Conservation (phyloP, 2,888 invertebrate genomes). For the Coenonympha glycerion region DNA sequence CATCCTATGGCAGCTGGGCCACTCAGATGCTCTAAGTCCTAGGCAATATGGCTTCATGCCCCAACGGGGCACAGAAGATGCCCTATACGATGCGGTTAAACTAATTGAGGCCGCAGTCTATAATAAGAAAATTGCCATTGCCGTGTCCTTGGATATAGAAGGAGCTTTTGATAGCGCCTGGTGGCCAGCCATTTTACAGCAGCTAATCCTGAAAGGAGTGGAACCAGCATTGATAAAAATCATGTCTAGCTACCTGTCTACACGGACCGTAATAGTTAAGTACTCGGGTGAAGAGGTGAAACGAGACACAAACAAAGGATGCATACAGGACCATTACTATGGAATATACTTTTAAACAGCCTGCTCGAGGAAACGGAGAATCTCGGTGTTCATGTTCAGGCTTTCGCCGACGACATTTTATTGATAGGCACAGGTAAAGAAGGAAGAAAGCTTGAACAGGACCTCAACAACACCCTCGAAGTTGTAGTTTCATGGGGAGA, state of each 20-base stretch:
- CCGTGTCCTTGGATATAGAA: no score
- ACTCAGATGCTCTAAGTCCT: neutral
- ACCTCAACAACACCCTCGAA: no score
- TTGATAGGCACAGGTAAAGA: neutral
- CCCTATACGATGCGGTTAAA: neutral
- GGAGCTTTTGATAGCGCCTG: no score
- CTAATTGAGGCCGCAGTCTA: neutral
- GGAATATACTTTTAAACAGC: neutral
- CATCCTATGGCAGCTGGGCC: no score
- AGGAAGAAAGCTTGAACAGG: no score
- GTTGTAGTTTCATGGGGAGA: neutral
- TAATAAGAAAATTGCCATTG: neutral
- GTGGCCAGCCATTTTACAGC: constrained; percentile 49
- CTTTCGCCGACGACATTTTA: neutral
- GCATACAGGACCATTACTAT: constrained; percentile 5
- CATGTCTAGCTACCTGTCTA: neutral
- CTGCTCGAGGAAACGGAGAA: no score
- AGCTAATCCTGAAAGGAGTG: neutral
- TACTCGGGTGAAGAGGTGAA: neutral
- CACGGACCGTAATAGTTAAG: neutral
- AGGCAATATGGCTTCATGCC: constrained; percentile 5
- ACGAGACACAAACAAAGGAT: neutral
- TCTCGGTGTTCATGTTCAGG: no score
- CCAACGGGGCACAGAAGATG: neutral
- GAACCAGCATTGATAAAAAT: neutral